phyloP scores from a whole-genome alignment of 2,113 vertebrate genomes.

The Corythornis vintsioides region DNA sequence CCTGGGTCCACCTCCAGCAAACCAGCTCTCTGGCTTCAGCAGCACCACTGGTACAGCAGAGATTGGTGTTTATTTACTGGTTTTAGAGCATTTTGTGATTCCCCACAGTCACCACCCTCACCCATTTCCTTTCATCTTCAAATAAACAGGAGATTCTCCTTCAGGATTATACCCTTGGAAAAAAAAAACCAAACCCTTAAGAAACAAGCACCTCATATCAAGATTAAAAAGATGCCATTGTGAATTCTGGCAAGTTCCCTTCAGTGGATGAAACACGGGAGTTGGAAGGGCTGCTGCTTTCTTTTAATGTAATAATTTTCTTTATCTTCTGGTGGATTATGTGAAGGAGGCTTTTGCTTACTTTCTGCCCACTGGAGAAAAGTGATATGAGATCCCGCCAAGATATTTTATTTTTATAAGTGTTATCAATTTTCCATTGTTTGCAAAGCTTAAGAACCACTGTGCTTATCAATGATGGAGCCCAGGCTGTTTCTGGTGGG shows the following conservation, averaged over 20 bases:
- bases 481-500: background rate
- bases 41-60: background rate
- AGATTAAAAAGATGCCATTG: background rate
- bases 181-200: background rate
- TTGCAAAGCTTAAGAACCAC: background rate
- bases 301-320: background rate
- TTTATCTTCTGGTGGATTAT: background rate
- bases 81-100: conserved; percentile 21
- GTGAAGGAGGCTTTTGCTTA: background rate
- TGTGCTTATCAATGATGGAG: background rate
- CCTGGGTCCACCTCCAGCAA: background rate
- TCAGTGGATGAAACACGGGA: background rate
- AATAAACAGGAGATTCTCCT: background rate
- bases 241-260: background rate
- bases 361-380: background rate
- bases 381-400: background rate
- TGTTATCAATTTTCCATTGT: background rate
- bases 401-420: background rate
- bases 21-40: background rate
- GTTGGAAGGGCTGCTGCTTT: background rate
- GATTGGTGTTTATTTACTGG: conserved; percentile 17
- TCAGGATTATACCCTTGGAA: background rate
- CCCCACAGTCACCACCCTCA: background rate
- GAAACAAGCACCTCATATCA: background rate
- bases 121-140: background rate